Evolutionary conservation across 2,113 vertebrate species (phyloP), one percentile per base, ranked within the genome.

Genomic region (Leptosomus discolor): DNA sequence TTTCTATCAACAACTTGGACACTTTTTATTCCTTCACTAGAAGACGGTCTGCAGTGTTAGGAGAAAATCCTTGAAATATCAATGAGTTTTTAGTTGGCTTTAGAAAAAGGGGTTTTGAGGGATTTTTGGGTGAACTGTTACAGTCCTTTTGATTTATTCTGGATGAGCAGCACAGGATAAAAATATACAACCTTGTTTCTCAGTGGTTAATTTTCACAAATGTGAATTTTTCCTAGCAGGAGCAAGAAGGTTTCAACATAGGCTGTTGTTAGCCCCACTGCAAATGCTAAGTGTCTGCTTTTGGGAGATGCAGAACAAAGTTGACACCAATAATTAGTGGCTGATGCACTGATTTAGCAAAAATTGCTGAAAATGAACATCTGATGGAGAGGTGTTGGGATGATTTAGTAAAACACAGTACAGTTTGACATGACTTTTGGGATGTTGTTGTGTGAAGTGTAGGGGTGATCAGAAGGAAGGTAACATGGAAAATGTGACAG

Each of bases 261-360:
- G 84, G 54, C 74, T 95, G 34, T 92, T 95, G 91, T 90, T 88
- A 90, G 82, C 29, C 27, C 77, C n/a, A n/a, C 87, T 76, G 77
- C 74, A 88, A 96, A 90, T 85, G 65, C 88, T 87, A 95, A 94
- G 29, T 73, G 69, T 94, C 86, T 95, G 80, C 77, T 82, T 91
- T 50, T 34, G 84, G 84, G 96, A 96, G 95, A 93, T 74, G 81
- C 89, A 93, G 63, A 85, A 83, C 87, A 94, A 94, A 96, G 93
- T 48, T 97, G 94, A 89, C 94, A 94, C 84, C 74, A 69, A 36
- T 90, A 82, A 92, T 92, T 91, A 90, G 91, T 43, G 81, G 37
- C 74, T 88, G 68, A 36, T 87, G 82, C 53, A 57, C 73, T 80
- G 87, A 94, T 94, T 91, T 86, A 89, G 91, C 81, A 88, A 61